These are phyloP conservation scores for Triops cancriformis DNA, from an alignment of 1,140 invertebrate genomes.

Conservation along the genomic window DNA sequence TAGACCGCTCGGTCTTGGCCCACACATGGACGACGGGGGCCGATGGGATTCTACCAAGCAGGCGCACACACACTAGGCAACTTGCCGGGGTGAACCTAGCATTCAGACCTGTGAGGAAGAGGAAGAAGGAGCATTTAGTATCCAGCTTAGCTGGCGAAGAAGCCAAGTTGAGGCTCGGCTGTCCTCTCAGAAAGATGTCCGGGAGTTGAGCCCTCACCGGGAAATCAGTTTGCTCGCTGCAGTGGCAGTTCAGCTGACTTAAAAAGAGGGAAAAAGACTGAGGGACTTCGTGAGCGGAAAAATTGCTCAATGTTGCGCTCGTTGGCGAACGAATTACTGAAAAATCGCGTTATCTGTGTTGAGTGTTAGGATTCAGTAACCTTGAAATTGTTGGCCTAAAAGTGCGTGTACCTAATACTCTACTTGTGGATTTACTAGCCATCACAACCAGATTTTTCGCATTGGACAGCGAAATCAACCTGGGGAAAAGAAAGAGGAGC, in stretches of 20 bases:
- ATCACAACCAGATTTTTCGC: neutral
- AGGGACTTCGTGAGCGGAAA: no score
- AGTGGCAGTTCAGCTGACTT: neutral
- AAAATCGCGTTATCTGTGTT: no score
- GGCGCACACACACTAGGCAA: neutral
- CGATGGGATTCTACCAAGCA: neutral
- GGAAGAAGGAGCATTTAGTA: neutral
- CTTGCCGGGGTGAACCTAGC: neutral
- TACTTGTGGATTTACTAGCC: neutral
- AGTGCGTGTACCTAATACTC: neutral
- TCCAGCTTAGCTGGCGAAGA: slow-evolving; percentile 8
- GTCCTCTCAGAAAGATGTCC: neutral
- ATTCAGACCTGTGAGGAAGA: neutral
- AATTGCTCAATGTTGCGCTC: no score
- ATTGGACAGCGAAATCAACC: neutral
- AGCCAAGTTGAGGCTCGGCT: neutral
- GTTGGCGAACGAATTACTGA: no score
- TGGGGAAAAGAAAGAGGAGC: neutral
- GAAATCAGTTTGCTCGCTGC: neutral
- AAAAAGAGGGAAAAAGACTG: neutral
- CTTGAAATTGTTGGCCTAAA: no score
- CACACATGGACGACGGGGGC: neutral
- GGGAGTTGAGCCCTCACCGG: neutral
- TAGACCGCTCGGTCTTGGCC: neutral
- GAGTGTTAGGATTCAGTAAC: no score